phyloP scores from a whole-genome alignment of 2,888 invertebrate species.

The Zygothrica quintamaculata region DNA sequence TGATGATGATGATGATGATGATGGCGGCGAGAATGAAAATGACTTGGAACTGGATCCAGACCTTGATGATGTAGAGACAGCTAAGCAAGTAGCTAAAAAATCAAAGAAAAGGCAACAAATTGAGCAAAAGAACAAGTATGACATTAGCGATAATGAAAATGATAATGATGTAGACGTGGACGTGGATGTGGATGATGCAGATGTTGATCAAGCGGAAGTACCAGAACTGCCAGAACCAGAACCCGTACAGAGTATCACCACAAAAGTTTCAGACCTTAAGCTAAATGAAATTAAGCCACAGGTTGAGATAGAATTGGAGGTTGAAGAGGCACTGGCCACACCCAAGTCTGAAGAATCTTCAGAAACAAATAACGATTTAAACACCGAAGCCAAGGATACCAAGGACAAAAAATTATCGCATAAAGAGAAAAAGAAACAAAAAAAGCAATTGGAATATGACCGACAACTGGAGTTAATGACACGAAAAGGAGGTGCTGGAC shows the following conservation, averaged over 20 bases:
- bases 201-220: slow-evolving; percentile 4
- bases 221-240: slow-evolving; percentile 13
- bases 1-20: slow-evolving; percentile 52
- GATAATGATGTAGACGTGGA: slow-evolving; percentile 3
- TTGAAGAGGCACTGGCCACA: slow-evolving; percentile 10
- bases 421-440: slow-evolving; percentile 95
- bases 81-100: slow-evolving; percentile 19
- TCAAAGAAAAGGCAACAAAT: slow-evolving; percentile 10
- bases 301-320: slow-evolving; percentile 12
- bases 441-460: slow-evolving; percentile 95
- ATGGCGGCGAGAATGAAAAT: too few species aligned
- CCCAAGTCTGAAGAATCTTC: slow-evolving; percentile 28
- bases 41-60: slow-evolving; percentile 29
- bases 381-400: slow-evolving; percentile 30
- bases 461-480: slow-evolving; percentile 93
- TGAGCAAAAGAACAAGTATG: slow-evolving; percentile 30
- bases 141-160: slow-evolving; percentile 22
- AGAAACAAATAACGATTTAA: slow-evolving; percentile 14
- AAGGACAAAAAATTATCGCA: slow-evolving; percentile 92
- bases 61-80: slow-evolving; percentile 34
- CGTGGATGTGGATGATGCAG: slow-evolving; percentile 5
- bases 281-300: slow-evolving; percentile 19
- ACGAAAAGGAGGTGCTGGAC: slow-evolving; percentile 94
- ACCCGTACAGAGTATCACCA: slow-evolving; percentile 1
- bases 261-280: slow-evolving; percentile 7